phyloP scores from a whole-genome alignment of 2,113 vertebrate species.

The Caracal caracal region DNA sequence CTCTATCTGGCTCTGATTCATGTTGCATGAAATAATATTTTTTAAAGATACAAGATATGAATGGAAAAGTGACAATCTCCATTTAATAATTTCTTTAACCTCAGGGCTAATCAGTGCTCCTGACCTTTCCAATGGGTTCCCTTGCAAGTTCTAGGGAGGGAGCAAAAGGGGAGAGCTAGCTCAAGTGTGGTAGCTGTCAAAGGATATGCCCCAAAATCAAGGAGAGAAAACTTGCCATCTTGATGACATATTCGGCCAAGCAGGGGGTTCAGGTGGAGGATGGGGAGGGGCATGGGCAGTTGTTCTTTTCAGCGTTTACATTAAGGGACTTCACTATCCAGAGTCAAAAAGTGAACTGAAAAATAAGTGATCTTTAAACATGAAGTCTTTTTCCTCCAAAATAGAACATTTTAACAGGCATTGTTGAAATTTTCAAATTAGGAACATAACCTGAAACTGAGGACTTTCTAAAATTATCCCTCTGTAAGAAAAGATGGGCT shows the following conservation, averaged over 20 bases:
- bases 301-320: background rate
- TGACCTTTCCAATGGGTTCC: constrained; percentile 47
- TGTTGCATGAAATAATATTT: background rate
- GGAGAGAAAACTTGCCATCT: background rate
- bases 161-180: background rate
- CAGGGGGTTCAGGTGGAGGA: background rate
- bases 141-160: background rate
- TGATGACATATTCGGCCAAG: background rate
- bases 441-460: background rate
- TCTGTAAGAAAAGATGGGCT: background rate
- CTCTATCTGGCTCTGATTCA: background rate
- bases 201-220: background rate
- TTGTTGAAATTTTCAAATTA: constrained; percentile 20
- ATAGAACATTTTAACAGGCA: background rate
- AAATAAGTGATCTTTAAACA: background rate
- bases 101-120: background rate
- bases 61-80: background rate
- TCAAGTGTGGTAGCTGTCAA: background rate
- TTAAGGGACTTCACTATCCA: background rate
- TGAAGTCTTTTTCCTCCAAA: background rate
- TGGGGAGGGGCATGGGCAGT: background rate
- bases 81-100: constrained; percentile 9
- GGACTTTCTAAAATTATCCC: background rate
- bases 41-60: constrained; percentile 7
- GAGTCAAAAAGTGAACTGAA: constrained; percentile 2